These are phyloP conservation scores for Calcarius lapponicus DNA, from an alignment of 2,797 vertebrate species.

Conservation along the genomic window DNA sequence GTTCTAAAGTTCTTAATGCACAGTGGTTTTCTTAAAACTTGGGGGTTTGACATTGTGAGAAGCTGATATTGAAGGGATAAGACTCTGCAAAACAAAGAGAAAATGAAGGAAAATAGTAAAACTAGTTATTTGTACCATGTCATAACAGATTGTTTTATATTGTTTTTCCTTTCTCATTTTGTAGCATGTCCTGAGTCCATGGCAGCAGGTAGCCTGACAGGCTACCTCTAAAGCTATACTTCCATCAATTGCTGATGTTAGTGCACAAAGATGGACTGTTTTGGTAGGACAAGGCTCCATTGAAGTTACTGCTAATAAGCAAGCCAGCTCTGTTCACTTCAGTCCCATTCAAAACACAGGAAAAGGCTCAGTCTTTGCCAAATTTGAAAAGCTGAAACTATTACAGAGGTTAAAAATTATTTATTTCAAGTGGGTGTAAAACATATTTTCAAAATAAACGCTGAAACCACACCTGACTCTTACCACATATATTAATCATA, in stretches of 20 bases:
- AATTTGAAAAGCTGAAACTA: conserved; percentile 44
- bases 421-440: conserved; percentile 27
- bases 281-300: conserved; percentile 56
- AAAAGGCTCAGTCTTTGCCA: conserved; percentile 44
- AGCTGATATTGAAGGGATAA: background rate
- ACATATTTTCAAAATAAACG: conserved; percentile 51
- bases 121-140: background rate
- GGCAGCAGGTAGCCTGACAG: conserved; percentile 48
- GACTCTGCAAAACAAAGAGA: background rate
- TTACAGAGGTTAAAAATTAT: conserved; percentile 1
- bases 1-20: background rate
- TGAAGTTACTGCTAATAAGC: conserved; percentile 61
- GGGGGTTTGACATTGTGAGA: background rate
- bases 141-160: background rate
- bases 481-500: conserved; percentile 10
- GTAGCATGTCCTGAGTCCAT: background rate
- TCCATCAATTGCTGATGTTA: background rate
- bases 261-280: conserved; percentile 63
- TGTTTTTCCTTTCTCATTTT: background rate
- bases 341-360: conserved; percentile 26
- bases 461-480: conserved; percentile 19
- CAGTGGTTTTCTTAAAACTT: background rate
- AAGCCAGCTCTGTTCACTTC: conserved; percentile 39
- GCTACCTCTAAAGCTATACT: conserved; percentile 33
- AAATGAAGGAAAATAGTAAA: background rate